phyloP scores from a whole-genome alignment of 2,113 vertebrate genomes.

The Monarcha castaneiventris region DNA sequence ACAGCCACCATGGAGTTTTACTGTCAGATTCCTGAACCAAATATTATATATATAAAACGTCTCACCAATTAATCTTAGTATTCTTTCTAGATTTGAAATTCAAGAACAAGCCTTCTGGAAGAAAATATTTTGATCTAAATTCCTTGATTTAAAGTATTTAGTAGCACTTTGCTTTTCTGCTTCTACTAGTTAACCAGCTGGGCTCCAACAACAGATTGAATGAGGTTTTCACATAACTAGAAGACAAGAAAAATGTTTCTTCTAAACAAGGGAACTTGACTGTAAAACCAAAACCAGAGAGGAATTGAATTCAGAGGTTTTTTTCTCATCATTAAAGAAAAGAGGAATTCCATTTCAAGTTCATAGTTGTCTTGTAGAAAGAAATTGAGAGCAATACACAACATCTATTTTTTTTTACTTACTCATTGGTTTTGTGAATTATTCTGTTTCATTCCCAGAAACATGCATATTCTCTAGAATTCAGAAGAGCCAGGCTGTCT shows the following conservation, averaged over 20 bases:
- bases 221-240: not conserved
- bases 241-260: not conserved
- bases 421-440: not conserved
- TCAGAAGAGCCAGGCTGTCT: not conserved
- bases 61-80: not conserved
- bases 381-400: not conserved
- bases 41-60: not conserved
- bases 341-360: not conserved
- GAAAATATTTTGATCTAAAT: not conserved
- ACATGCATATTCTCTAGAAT: not conserved
- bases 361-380: not conserved
- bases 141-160: not conserved
- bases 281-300: not conserved
- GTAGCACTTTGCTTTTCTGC: not conserved
- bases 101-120: not conserved
- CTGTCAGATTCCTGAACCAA: too few species aligned
- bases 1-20: not conserved
- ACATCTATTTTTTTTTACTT: not conserved
- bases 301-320: not conserved
- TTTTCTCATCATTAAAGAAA: not conserved
- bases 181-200: not conserved
- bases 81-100: not conserved
- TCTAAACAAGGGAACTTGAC: not conserved
- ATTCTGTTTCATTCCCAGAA: not conserved
- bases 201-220: not conserved